Evolutionary conservation across 2,113 vertebrate genomes (phyloP), one percentile per base, ranked within the genome.

Genomic region (Xenotilapia flavipinnis): DNA sequence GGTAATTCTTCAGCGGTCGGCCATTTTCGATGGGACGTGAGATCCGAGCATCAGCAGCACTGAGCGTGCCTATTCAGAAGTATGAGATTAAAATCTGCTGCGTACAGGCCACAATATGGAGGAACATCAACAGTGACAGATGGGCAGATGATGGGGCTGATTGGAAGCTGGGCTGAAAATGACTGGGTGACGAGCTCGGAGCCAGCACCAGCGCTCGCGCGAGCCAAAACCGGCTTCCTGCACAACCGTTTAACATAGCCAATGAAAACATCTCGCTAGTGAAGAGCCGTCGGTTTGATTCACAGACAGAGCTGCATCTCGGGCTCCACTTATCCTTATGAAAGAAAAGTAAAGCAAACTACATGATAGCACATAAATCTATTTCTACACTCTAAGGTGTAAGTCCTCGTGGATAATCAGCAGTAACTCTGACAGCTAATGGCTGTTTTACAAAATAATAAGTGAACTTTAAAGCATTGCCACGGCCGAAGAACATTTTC

Each of bases 101-200:
- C 81, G 40, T 80, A 70, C 88, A 62, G 31, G 19, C 80, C 33
- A 58, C 88, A 92, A 86, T 90, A 89, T 87, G 90, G 82, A 49
- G 62, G 81, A 89, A 42, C 84, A 86, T 91, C 84, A 91, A 91
- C 85, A 86, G 51, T 54, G 87, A 87, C 91, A 93, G 94, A 93
- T 91, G 93, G 90, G 26, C 15, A 65, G 86, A 93, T 87, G 93
- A 93, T 89, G 87, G 82, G 82, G 65, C 75, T 86, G 88, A 90
- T 90, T 91, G 86, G 79, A 91, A 80, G 79, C 79, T 53, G 75
- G 73, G 81, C 80, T 82, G 77, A 65, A 88, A 79, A 77, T 79
- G 15, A 87, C 54, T 82, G n/a, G 73, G 82, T 84, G 87, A 87
- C 77, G 15, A 62, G 84, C 80, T 60, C 1, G 1, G 68, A 87